These are phyloP conservation scores for Megalurothrips usitatus DNA, from an alignment of 2,888 invertebrate species.

Conservation along the genomic window DNA sequence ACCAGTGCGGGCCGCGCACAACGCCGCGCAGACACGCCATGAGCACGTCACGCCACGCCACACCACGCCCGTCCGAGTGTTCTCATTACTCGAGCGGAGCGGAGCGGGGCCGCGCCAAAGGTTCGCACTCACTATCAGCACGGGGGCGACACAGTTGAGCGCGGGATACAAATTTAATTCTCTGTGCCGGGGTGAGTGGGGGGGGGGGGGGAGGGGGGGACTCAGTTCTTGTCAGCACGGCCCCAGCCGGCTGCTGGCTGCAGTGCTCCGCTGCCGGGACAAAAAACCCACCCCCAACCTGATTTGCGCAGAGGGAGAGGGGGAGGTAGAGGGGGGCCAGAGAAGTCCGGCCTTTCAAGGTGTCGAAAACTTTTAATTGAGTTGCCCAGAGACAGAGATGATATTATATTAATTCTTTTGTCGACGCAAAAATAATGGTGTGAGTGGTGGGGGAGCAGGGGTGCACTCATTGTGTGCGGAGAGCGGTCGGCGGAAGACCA, in stretches of 20 bases:
- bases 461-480: too few species aligned
- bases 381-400: not conserved
- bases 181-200: not conserved
- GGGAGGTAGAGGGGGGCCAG: not conserved
- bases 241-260: not conserved
- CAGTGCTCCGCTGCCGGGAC: not conserved
- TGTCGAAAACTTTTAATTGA: constrained; percentile 25
- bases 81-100: too few species aligned
- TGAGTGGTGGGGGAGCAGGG: too few species aligned
- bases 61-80: too few species aligned
- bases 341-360: not conserved
- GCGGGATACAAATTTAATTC: constrained; percentile 20
- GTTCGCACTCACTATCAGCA: not conserved
- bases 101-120: too few species aligned
- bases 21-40: too few species aligned
- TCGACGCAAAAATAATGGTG: not conserved
- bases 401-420: constrained; percentile 17
- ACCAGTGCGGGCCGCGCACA: too few species aligned
- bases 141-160: not conserved
- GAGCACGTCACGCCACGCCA: too few species aligned
- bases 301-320: not conserved
- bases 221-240: not conserved
- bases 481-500: too few species aligned
- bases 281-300: not conserved
- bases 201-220: too few species aligned